Evolutionary conservation across 2,888 invertebrate species (phyloP), one percentile per base, ranked within the genome.

Genomic region (Trichogramma dendrolimi): DNA sequence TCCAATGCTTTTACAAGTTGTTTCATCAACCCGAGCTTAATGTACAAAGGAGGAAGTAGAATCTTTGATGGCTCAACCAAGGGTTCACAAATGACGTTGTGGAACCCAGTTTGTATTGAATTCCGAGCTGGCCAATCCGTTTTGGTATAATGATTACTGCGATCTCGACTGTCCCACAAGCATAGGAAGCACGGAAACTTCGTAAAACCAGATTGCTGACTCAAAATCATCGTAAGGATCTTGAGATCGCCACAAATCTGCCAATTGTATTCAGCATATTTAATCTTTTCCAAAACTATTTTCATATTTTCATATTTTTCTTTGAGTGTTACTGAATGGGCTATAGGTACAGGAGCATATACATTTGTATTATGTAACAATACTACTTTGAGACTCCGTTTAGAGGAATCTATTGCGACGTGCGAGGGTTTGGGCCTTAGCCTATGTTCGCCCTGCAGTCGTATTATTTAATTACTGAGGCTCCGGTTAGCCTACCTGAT

Each of bases 171-270:
- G 44, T 65, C 51, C 62, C 65, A 65, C 7, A 49, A 10, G 47
- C 62, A 65, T 1, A 60, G 10, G 55, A 57, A 62, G 48, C 60
- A 65, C 4, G 41, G 57, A 56, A n/a, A 60, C 43, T 65, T 62
- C 41, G 55, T 65, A 42, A 48, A 65, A 3, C 65, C 60, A 46
- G 7, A 10, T 52, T 65, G 62, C 43, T 54, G 44, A 6, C 57
- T 60, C 5, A 56, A 5, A 7, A 62, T 2, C 4, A 48, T 48
- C 1, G 39, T 44, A 1, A 56, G 27, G 42, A 64, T 54, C 49
- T 64, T 64, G 4, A 59, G 39, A 50, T 64, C 61, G 7, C 47
- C 64, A 40, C 49, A 58, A 48, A 60, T 53, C 27, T 10, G 44
- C 63, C 63, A 63, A 48, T 55, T 27, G 46, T 64, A 43, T 14